phyloP scores from a whole-genome alignment of 2,888 invertebrate species.

The Euphydryas editha region DNA sequence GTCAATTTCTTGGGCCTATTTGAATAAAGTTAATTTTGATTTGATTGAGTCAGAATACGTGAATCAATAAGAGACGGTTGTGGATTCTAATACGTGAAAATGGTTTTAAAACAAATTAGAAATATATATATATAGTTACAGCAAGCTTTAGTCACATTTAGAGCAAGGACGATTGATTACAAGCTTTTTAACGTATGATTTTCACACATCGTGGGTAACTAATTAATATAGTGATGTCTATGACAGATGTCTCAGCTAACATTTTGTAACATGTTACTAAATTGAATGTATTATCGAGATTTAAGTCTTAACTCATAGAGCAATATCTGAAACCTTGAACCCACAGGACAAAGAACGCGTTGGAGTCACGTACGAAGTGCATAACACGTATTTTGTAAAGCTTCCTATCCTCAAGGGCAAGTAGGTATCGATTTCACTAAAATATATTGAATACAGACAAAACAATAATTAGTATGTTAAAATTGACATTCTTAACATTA shows the following conservation, averaged over 20 bases:
- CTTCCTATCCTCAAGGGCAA: constrained; percentile 35
- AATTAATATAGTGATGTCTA: constrained; percentile 8
- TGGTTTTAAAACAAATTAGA: too few species aligned
- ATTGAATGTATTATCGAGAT: neutral
- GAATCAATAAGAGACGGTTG: too few species aligned
- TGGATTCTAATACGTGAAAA: too few species aligned
- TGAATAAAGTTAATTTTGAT: too few species aligned
- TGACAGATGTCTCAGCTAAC: neutral
- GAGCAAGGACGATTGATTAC: constrained; percentile 27
- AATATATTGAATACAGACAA: neutral
- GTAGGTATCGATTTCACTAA: constrained; percentile 7
- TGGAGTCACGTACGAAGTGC: constrained; percentile 29
- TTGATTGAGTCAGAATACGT: too few species aligned
- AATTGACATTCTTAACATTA: too few species aligned
- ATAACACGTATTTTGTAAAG: constrained; percentile 35
- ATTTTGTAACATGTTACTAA: neutral
- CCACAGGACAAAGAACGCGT: constrained; percentile 37
- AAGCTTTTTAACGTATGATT: constrained; percentile 15
- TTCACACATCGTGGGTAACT: constrained; percentile 17
- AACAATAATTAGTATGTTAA: too few species aligned
- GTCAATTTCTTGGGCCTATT: too few species aligned
- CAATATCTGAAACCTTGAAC: constrained; percentile 40
- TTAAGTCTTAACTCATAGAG: neutral
- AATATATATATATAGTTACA: constrained; percentile 1
- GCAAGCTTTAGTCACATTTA: constrained; percentile 19